Percentiles rank a stretch among this genome's conserved stretches.
Evolutionary conservation across 2,888 invertebrate species (phyloP).

Genomic region (Hartigia nigra): DNA sequence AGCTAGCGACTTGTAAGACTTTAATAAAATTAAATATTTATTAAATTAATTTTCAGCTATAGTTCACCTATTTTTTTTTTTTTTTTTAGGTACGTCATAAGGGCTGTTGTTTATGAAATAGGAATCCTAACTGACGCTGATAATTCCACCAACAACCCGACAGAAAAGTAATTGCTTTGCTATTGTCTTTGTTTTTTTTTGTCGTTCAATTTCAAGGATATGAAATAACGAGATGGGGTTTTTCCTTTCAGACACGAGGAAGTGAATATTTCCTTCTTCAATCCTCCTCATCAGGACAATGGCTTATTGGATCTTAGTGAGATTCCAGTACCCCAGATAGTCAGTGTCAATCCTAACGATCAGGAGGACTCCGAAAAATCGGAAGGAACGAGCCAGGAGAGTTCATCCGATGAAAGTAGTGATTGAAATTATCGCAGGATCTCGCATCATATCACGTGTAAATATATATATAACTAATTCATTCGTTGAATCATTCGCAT

Average conservation of each 20-base stretch:
- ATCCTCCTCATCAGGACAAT: constrained; percentile 19
- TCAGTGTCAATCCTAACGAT: neutral
- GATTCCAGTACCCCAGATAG: constrained; percentile 15
- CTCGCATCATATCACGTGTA: neutral
- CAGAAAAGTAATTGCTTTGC: constrained; percentile 38
- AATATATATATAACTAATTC: neutral
- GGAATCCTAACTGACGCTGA: constrained; percentile 69
- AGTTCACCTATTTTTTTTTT: neutral
- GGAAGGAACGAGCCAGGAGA: neutral
- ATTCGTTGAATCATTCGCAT: neutral
- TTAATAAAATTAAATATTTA: neutral
- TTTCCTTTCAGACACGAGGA: constrained; percentile 17
- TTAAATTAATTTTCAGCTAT: neutral
- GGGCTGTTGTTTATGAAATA: constrained; percentile 71
- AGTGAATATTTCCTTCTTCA: constrained; percentile 19
- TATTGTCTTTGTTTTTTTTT: neutral
- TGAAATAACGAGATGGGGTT: neutral
- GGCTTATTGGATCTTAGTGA: constrained; percentile 22
- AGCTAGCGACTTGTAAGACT: constrained; percentile 18
- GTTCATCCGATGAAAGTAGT: neutral
- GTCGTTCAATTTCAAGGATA: neutral
- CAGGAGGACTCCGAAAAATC: neutral
- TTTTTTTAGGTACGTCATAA: constrained; percentile 67
- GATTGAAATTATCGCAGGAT: neutral
- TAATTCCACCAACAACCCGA: constrained; percentile 62